A percentile compares a stretch with the other conserved stretches of the same genome.
Conservation (phyloP, 2,888 invertebrate species). For the Cetonia aurata region DNA sequence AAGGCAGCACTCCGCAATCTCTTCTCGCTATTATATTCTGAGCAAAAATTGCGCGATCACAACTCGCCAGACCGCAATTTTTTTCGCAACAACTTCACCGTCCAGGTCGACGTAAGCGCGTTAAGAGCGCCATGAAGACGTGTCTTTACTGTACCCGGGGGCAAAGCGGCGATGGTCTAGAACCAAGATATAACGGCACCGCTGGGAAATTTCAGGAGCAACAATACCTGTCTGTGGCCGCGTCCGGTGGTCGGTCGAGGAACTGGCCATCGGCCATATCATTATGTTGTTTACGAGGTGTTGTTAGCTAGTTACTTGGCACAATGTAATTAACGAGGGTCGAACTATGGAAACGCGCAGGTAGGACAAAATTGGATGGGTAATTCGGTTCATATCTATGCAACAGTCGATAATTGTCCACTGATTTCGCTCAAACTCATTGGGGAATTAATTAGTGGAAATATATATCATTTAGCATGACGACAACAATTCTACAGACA, state of each 20-base stretch:
- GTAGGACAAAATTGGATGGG: too few relatives aligned
- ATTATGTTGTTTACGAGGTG: slow-evolving; percentile 47
- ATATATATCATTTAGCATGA: too few relatives aligned
- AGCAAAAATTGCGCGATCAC: slow-evolving; percentile 21
- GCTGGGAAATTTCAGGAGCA: slow-evolving; percentile 56
- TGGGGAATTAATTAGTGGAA: too few relatives aligned
- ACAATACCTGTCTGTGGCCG: slow-evolving; percentile 57
- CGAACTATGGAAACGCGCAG: too few relatives aligned
- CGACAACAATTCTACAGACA: too few relatives aligned
- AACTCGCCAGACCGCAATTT: slow-evolving; percentile 41
- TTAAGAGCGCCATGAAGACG: slow-evolving; percentile 48
- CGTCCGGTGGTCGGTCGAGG: slow-evolving; percentile 1
- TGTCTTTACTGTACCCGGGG: slow-evolving; percentile 47
- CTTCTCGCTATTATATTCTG: not conserved
- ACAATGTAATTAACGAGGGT: not conserved
- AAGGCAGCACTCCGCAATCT: not conserved
- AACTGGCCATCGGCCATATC: slow-evolving; percentile 48
- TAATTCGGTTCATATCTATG: too few relatives aligned
- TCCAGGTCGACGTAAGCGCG: slow-evolving; percentile 47
- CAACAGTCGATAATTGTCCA: too few relatives aligned
- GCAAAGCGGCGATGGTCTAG: slow-evolving; percentile 50
- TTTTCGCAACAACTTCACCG: slow-evolving; percentile 32
- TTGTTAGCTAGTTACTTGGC: slow-evolving; percentile 34
- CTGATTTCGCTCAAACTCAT: too few relatives aligned
- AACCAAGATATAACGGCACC: slow-evolving; percentile 57